A percentile compares a stretch with the other conserved stretches of the same genome.
Evolutionary conservation across 1,140 invertebrate genomes (phyloP).

Genomic region (Zaprionus davidi): DNA sequence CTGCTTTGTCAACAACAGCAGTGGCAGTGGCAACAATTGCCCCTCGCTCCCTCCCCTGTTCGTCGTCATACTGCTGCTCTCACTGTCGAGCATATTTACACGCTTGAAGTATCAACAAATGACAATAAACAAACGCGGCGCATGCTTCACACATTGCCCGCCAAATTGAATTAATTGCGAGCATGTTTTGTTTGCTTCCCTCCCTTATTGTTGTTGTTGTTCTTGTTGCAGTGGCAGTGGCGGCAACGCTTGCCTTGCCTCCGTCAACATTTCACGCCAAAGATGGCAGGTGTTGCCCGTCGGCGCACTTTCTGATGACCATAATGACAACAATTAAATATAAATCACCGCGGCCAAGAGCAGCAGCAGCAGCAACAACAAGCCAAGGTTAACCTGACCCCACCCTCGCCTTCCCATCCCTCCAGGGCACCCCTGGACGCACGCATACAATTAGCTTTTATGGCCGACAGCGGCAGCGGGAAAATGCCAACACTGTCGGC

Average conservation of each 20-base stretch:
- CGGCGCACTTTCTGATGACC: constrained; percentile 64
- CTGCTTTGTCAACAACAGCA: constrained; percentile 1
- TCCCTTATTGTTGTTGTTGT: not conserved
- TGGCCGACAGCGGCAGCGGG: constrained; percentile 56
- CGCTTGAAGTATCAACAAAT: constrained; percentile 39
- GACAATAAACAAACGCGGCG: constrained; percentile 43
- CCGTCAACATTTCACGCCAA: not conserved
- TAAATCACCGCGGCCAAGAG: constrained; percentile 64
- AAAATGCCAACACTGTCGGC: constrained; percentile 38
- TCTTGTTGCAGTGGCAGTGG: constrained; percentile 4
- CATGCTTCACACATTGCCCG: constrained; percentile 37
- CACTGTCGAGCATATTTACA: constrained; percentile 38
- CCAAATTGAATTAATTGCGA: constrained; percentile 54
- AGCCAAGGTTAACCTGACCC: constrained; percentile 53
- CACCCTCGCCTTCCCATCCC: not conserved
- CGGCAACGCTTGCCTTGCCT: constrained; percentile 2
- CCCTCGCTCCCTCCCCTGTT: constrained; percentile 11
- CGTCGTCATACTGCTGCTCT: not conserved
- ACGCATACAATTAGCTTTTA: constrained; percentile 82
- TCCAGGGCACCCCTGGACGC: not conserved
- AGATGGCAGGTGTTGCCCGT: constrained; percentile 38
- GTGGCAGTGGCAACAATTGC: constrained; percentile 38
- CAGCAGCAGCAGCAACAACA: constrained; percentile 37
- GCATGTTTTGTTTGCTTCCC: constrained; percentile 22
- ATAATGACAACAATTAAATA: constrained; percentile 83